Conservation (phyloP, 2,113 vertebrate species). For the Leucopternis melanops region DNA sequence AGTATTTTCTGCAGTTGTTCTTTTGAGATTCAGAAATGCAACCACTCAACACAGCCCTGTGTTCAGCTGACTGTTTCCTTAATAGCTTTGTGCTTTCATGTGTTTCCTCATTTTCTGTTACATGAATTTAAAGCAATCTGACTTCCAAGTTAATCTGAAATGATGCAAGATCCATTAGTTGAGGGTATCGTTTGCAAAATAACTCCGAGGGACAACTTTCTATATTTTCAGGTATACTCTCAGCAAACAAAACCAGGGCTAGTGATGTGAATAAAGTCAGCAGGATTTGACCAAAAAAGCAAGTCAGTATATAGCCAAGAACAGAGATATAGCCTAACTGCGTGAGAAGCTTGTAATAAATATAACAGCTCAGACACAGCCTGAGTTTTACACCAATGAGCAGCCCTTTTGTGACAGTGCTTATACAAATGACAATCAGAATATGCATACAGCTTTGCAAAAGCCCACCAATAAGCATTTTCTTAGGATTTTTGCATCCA, state of each 20-base stretch:
- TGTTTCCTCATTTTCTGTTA: constrained; percentile 57
- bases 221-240: neutral
- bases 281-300: neutral
- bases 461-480: neutral
- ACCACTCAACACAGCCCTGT: neutral
- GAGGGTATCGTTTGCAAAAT: neutral
- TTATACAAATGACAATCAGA: neutral
- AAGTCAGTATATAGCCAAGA: neutral
- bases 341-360: neutral
- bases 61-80: constrained; percentile 47
- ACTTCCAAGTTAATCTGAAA: constrained; percentile 55
- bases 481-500: neutral
- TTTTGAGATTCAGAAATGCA: constrained; percentile 43
- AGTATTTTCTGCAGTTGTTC: constrained; percentile 19
- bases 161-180: constrained; percentile 19
- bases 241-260: neutral
- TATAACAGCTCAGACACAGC: neutral
- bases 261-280: neutral
- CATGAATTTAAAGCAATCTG: constrained; percentile 56
- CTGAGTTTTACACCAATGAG: neutral
- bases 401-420: neutral
- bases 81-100: constrained; percentile 57
- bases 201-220: neutral
- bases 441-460: neutral
- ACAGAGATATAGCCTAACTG: neutral